Percentiles rank a stretch among this genome's conserved stretches.
phyloP scores from a whole-genome alignment of 2,113 vertebrate genomes.

The Castor canadensis region DNA sequence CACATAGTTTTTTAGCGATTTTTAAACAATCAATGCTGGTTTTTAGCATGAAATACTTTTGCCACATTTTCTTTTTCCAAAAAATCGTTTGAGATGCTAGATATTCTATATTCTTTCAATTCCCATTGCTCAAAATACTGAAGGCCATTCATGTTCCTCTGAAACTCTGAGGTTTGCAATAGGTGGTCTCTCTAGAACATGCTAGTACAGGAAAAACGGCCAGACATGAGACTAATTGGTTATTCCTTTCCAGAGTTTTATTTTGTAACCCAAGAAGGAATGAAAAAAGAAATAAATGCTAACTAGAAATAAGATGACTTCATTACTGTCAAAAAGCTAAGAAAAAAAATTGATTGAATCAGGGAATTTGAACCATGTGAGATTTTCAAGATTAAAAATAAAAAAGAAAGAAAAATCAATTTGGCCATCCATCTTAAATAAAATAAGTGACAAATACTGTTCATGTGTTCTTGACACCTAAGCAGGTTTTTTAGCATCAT shows the following conservation, averaged over 20 bases:
- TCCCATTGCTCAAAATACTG: conserved; percentile 21
- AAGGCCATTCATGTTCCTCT: neutral
- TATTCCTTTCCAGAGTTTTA: neutral
- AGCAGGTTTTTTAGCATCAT: neutral
- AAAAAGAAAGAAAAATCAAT: neutral
- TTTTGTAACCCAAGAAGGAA: neutral
- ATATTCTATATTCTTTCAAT: neutral
- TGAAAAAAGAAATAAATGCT: neutral
- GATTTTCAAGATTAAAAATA: neutral
- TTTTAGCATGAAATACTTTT: neutral
- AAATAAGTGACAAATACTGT: neutral
- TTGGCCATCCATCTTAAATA: neutral
- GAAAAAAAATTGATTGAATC: neutral
- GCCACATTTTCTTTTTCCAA: neutral
- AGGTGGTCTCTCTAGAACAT: neutral
- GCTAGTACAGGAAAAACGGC: neutral
- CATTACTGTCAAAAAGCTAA: neutral
- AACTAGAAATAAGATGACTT: conserved; percentile 37
- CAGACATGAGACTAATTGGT: neutral
- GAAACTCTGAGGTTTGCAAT: neutral
- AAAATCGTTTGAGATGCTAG: conserved; percentile 36
- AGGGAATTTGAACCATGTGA: neutral
- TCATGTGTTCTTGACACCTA: neutral
- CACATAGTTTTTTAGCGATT: neutral
- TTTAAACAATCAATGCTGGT: neutral